Evolutionary conservation across 1,140 invertebrate species (phyloP).

Genomic region (Trichomalopsis sarcophagae): DNA sequence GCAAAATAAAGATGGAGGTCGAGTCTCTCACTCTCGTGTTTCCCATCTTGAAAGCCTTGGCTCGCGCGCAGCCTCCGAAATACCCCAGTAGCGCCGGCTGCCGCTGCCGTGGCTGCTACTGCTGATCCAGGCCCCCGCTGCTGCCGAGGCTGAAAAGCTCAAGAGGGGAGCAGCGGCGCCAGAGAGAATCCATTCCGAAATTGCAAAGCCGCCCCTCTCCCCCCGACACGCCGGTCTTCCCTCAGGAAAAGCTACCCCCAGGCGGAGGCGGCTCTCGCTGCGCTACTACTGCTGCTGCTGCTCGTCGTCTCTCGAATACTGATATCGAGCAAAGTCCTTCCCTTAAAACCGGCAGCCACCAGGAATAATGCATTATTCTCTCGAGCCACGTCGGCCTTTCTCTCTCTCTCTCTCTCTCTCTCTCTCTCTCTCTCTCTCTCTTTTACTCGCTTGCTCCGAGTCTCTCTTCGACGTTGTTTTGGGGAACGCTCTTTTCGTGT

Average conservation of each 20-base stretch:
- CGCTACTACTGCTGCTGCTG: conserved; percentile 44
- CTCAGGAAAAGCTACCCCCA: conserved; percentile 68
- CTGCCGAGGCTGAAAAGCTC: conserved; percentile 29
- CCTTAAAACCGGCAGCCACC: conserved; percentile 66
- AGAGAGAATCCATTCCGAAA: conserved; percentile 73
- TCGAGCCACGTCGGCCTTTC: conserved; percentile 34
- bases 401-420: background rate
- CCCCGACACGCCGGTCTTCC: conserved; percentile 57
- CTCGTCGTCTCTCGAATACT: conserved; percentile 70
- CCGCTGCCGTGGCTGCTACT: conserved; percentile 4
- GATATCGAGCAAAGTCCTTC: conserved; percentile 71
- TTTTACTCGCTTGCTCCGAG: background rate
- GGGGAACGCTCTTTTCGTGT: conserved; percentile 38
- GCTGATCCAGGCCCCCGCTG: conserved; percentile 36
- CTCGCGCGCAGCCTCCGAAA: conserved; percentile 41
- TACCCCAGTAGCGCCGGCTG: conserved; percentile 18
- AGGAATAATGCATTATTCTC: conserved; percentile 72
- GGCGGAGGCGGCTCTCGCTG: conserved; percentile 11
- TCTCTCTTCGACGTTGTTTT: conserved; percentile 28
- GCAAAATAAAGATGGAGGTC: conserved; percentile 48
- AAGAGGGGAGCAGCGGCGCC: conserved; percentile 34
- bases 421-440: too few relatives aligned
- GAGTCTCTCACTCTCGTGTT: conserved; percentile 37
- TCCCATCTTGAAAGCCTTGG: conserved; percentile 50
- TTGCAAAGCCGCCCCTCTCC: conserved; percentile 69